Base-by-base conservation (phyloP, 2,113 vertebrate species). In the Semicossyphus pulcher region DNA sequence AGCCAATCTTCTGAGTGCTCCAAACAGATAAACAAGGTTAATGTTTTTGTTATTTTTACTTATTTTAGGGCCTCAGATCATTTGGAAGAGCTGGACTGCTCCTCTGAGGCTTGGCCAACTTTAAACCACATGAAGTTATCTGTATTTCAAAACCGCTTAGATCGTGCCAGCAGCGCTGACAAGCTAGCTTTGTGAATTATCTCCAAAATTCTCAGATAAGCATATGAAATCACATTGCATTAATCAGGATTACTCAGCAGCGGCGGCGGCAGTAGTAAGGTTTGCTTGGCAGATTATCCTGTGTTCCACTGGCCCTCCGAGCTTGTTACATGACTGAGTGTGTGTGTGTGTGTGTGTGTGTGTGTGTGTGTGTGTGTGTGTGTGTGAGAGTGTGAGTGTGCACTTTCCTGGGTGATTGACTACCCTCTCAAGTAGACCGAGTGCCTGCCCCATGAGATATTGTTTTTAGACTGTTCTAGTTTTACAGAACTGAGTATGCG, bases 391-490 rank as follows among this genome's bases (percentile, higher is more conserved):
- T n/a, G 25, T 54, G 32, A 21, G 16, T 20, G 20, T 15, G 26
- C 6, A 5, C 32, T 58, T 72, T 80, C 52, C 45, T 54, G 42
- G 56, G 26, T 62, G 84, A 86, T 77, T 74, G 78, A 68, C 76
- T 82, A 20, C 34, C 20, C 81, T 78, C 78, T 73, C 48, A 72
- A 80, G 78, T 78, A 79, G 83, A 79, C 75, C 32, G 53, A 86
- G 78, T 74, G 83, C 68, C 59, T 76, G 52, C 70, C 84, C 78
- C 81, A 26, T 73, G 84, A 90, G 88, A 83, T 59, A 20, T 63
- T 72, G 32, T 72, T 83, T 87, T 87, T 86, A 89, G 89, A 68
- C 73, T 83, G 84, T 76, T 88, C 86, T 76, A 89, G 42, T 89
- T 92, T 83, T 68, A 47, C 56, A 39, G 71, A 59, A 41, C 49